These are phyloP conservation scores for Salticus scenicus DNA, from an alignment of 2,888 invertebrate species.

Conservation along the genomic window DNA sequence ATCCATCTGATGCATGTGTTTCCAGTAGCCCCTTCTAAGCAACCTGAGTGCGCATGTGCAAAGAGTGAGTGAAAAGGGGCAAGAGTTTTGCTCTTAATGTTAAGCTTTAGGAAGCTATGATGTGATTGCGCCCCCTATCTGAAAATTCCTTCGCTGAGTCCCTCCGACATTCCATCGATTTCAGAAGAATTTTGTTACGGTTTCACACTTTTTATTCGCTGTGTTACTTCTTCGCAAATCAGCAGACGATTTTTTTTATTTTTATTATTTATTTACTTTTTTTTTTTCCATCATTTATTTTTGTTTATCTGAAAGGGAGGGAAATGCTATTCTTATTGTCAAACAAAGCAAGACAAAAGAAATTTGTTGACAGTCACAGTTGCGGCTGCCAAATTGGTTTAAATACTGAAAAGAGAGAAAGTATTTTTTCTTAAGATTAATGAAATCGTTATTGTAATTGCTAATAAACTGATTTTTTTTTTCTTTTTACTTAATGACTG, in stretches of 20 bases:
- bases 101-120: slow-evolving; percentile 48
- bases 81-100: slow-evolving; percentile 55
- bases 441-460: no score
- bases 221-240: slow-evolving; percentile 14
- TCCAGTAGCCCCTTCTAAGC: slow-evolving; percentile 22
- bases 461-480: no score
- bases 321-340: background rate
- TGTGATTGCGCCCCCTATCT: slow-evolving; percentile 52
- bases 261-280: background rate
- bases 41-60: slow-evolving; percentile 15
- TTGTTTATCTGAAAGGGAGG: background rate
- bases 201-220: background rate
- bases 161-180: background rate
- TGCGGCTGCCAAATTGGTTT: no score
- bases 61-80: slow-evolving; percentile 12
- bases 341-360: background rate
- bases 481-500: no score
- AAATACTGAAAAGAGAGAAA: no score
- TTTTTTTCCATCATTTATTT: background rate
- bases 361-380: background rate
- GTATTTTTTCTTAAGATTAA: no score
- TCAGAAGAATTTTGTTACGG: slow-evolving; percentile 1
- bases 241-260: background rate
- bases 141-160: background rate
- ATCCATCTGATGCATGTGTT: slow-evolving; percentile 64